These are phyloP conservation scores for Prunella himalayana DNA, from an alignment of 2,113 vertebrate species.

Conservation along the genomic window DNA sequence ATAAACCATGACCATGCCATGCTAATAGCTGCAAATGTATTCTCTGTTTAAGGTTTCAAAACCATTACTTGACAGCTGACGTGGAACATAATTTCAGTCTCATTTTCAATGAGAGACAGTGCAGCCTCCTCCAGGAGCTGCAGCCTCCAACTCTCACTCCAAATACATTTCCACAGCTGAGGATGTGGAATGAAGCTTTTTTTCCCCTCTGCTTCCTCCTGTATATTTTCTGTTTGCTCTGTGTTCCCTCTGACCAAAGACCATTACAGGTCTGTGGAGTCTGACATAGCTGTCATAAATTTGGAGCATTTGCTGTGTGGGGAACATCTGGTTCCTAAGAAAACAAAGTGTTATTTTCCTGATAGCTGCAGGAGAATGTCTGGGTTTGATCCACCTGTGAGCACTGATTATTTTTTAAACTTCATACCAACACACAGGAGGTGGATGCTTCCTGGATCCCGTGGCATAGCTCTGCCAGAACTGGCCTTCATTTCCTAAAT, in stretches of 20 bases:
- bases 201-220: background rate
- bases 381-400: conserved; percentile 33
- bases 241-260: background rate
- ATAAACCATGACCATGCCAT: conserved; percentile 46
- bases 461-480: background rate
- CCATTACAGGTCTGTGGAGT: background rate
- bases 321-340: conserved; percentile 25
- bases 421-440: background rate
- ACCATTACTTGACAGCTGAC: conserved; percentile 15
- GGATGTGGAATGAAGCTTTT: background rate
- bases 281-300: background rate
- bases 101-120: background rate
- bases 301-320: background rate
- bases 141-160: background rate
- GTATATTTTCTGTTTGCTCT: background rate
- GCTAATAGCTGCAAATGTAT: conserved; percentile 57
- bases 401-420: conserved; percentile 39
- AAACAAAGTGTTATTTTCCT: background rate
- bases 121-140: background rate
- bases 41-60: conserved; percentile 46
- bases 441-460: background rate
- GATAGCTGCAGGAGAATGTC: background rate
- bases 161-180: background rate
- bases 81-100: conserved; percentile 24
- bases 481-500: background rate